Evolutionary conservation across 53 echinoderm and acorn worm genomes (phyloP).

Genomic region (Luidia sarsii): DNA sequence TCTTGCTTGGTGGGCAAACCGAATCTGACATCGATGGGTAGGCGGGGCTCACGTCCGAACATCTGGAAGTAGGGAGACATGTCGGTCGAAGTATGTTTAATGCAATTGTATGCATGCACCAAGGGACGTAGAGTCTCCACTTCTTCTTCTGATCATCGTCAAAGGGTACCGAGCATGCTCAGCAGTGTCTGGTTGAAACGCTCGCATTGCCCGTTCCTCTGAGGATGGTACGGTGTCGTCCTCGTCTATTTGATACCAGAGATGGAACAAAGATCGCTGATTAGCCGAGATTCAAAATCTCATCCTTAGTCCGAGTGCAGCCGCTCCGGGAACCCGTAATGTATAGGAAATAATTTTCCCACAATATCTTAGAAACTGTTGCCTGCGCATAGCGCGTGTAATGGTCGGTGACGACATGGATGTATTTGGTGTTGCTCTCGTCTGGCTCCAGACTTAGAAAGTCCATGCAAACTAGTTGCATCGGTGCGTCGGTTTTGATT

Average conservation of each 20-base stretch:
- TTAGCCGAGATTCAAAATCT: constrained; percentile 62
- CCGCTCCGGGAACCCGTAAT: constrained; percentile 41
- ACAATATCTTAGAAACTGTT: constrained; percentile 55
- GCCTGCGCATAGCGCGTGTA: constrained; percentile 62
- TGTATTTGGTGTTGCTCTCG: constrained; percentile 27
- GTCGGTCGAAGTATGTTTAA: constrained; percentile 14
- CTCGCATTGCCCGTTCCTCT: constrained; percentile 65
- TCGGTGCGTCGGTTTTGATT: constrained; percentile 16
- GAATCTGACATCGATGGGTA: constrained; percentile 50
- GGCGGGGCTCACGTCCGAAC: constrained; percentile 54
- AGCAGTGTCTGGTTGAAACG: constrained; percentile 64
- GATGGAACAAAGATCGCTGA: constrained; percentile 48
- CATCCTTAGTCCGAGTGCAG: constrained; percentile 50
- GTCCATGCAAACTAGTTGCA: constrained; percentile 53
- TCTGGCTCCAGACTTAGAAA: constrained; percentile 53
- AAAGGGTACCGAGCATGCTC: constrained; percentile 61
- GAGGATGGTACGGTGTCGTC: constrained; percentile 53
- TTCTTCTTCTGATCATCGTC: constrained; percentile 55
- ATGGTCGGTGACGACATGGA: constrained; percentile 59
- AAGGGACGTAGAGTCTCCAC: constrained; percentile 66
- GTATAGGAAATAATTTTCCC: not conserved
- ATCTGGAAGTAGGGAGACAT: constrained; percentile 52
- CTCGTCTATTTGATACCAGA: constrained; percentile 42
- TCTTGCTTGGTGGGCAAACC: constrained; percentile 31
- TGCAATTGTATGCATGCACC: constrained; percentile 56